Percentiles rank a stretch among this genome's conserved stretches.
phyloP scores from a whole-genome alignment of 2,113 vertebrate species.

The Sylvia atricapilla region DNA sequence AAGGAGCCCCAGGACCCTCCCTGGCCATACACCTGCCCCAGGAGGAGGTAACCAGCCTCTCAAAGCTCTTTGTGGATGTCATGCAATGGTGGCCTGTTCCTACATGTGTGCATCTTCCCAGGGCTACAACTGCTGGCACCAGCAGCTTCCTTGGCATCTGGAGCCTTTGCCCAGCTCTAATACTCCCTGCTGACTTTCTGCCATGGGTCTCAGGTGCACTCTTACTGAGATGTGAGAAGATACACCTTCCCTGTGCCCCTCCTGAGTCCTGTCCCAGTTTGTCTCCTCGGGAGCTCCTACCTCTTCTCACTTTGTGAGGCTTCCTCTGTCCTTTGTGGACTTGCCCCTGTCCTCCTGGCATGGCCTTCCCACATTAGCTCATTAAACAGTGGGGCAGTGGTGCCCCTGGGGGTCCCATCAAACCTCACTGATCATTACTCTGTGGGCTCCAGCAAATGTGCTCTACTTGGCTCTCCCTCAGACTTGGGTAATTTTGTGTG shows the following conservation, averaged over 20 bases:
- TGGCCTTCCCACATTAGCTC: background rate
- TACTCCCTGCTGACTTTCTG: background rate
- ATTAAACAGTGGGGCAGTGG: background rate
- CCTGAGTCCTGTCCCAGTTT: background rate
- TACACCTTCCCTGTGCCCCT: background rate
- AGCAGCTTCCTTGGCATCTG: background rate
- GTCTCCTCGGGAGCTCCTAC: background rate
- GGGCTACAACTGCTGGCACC: background rate
- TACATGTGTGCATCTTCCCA: background rate
- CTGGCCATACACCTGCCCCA: background rate
- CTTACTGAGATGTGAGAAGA: background rate
- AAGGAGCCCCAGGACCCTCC: rapidly evolving
- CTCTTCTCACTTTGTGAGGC: rapidly evolving
- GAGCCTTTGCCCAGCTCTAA: background rate
- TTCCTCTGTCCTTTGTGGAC: background rate
- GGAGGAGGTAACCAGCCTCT: background rate
- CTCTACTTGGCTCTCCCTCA: background rate
- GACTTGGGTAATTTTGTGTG: background rate
- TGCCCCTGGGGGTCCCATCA: background rate
- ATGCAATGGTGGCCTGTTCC: rapidly evolving
- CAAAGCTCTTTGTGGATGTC: background rate
- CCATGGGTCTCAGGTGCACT: background rate
- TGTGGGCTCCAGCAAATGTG: background rate
- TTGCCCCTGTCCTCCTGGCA: background rate
- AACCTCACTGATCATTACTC: background rate